A percentile compares a stretch with the other conserved stretches of the same genome.
These are phyloP conservation scores for Phrynocephalus versicolor DNA, from an alignment of 2,113 vertebrate genomes.

Conservation along the genomic window DNA sequence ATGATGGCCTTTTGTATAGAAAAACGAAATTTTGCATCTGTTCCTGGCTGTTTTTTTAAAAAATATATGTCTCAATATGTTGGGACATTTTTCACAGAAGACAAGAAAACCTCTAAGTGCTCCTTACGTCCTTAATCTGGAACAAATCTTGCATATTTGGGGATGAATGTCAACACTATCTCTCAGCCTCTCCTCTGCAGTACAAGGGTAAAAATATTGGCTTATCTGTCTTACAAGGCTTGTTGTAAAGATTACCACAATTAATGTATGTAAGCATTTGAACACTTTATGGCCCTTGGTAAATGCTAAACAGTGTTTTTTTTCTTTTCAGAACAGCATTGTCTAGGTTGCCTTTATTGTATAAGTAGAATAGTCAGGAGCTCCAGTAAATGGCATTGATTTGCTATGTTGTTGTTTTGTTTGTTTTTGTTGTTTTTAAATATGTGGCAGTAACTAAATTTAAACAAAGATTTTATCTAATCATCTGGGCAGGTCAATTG, in stretches of 20 bases:
- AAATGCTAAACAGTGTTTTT: neutral
- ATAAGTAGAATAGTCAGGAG: slow-evolving; percentile 43
- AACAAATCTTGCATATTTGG: neutral
- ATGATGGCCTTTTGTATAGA: too few species aligned
- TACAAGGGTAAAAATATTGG: neutral
- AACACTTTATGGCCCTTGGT: neutral
- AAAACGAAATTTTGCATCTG: too few species aligned
- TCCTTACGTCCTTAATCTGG: too few species aligned
- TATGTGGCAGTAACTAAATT: slow-evolving; percentile 27
- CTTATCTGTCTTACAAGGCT: neutral
- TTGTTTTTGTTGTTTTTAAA: slow-evolving; percentile 49
- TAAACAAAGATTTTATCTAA: slow-evolving; percentile 18
- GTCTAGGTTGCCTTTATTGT: slow-evolving; percentile 57
- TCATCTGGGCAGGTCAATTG: slow-evolving; percentile 28
- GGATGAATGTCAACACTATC: neutral
- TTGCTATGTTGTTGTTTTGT: too few species aligned
- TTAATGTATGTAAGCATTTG: neutral
- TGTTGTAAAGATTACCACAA: neutral
- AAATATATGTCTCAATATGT: too few species aligned
- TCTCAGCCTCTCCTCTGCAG: neutral
- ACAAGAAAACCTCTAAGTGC: too few species aligned
- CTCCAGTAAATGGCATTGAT: slow-evolving; percentile 60
- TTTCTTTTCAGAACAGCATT: slow-evolving; percentile 51
- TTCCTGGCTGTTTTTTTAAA: too few species aligned
- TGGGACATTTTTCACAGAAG: too few species aligned